Base-by-base conservation (phyloP, 2,888 invertebrate species). In the Graphium colonna region DNA sequence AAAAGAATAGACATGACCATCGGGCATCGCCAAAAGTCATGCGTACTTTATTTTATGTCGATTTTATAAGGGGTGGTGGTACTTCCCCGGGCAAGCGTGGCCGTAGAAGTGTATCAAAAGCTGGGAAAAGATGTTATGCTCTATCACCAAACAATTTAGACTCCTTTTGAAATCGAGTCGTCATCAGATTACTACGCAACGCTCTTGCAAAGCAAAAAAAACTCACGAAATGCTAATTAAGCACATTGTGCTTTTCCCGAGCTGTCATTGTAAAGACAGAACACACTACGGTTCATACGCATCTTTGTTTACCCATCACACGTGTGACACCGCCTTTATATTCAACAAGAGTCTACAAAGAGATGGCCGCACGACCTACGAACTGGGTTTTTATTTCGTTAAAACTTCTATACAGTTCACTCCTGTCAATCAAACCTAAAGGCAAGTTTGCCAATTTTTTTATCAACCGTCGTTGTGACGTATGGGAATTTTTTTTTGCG, bases 301-400 rank as follows among this genome's bases (percentile, higher is more conserved):
- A 8, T 33, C 21, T 12, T 52, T 52, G 52, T 52, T 48, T 48
- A 47, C 47, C 3, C 28, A 17, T 52, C 47, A 52, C 18, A 33
- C 21, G 17, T 42, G 52, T 47, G 47, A 52, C 52, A 47, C 46
- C 41, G 21, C 36, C 47, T 47, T 52, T 42, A 42, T 47, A 13
- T 8, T n/a, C n/a, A n/a, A n/a, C n/a, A n/a, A n/a, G n/a, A n/a
- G n/a, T 33, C 15, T 12, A 52, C 46, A 52, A 52, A 42, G 47
- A 16, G 13, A 10, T n/a, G 44, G 26, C 31, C 9, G 16, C 12
- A 16, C 61, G 60, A 63, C 65, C 67, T 63, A 60, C 64, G 67
- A 65, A 64, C 67, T 60, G 46, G 26, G 59, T 53, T 62, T n/a
- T 47, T 51, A 53, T 58, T 58, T 60, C 42, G 50, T 50, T 26